phyloP scores from a whole-genome alignment of 2,888 invertebrate species.

The Elmis aenea region DNA sequence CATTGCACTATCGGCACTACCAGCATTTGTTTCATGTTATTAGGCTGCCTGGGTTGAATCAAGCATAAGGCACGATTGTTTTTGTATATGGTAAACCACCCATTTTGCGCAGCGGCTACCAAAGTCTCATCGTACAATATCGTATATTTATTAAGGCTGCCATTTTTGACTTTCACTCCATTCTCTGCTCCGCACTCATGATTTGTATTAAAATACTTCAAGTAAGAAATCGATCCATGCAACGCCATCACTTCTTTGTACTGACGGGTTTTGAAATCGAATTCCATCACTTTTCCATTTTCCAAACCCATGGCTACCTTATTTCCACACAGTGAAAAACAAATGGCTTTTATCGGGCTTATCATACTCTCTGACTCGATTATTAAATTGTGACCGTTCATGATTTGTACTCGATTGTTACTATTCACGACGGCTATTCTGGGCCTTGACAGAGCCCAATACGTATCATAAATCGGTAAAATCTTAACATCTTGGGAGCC shows the following conservation, averaged over 20 bases:
- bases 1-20: constrained; percentile 20
- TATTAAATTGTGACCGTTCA: constrained; percentile 30
- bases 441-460: constrained; percentile 25
- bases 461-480: constrained; percentile 28
- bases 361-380: constrained; percentile 29
- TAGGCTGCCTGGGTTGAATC: constrained; percentile 8
- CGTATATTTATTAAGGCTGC: no score
- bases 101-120: constrained; percentile 19
- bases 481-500: constrained; percentile 22
- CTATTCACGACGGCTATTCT: constrained; percentile 27
- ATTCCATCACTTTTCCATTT: constrained; percentile 33
- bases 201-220: constrained; percentile 26
- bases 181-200: constrained; percentile 5
- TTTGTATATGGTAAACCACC: constrained; percentile 16
- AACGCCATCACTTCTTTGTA: constrained; percentile 26
- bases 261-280: constrained; percentile 29
- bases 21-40: constrained; percentile 9
- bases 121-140: constrained; percentile 6
- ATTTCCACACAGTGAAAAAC: constrained; percentile 36
- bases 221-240: constrained; percentile 24
- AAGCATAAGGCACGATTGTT: constrained; percentile 10
- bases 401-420: constrained; percentile 32
- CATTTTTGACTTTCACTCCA: no score
- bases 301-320: constrained; percentile 35
- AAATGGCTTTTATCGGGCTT: constrained; percentile 30